A percentile compares a stretch with the other conserved stretches of the same genome.
Conservation (phyloP, 2,888 invertebrate genomes). For the Gandaritis pyraliata region DNA sequence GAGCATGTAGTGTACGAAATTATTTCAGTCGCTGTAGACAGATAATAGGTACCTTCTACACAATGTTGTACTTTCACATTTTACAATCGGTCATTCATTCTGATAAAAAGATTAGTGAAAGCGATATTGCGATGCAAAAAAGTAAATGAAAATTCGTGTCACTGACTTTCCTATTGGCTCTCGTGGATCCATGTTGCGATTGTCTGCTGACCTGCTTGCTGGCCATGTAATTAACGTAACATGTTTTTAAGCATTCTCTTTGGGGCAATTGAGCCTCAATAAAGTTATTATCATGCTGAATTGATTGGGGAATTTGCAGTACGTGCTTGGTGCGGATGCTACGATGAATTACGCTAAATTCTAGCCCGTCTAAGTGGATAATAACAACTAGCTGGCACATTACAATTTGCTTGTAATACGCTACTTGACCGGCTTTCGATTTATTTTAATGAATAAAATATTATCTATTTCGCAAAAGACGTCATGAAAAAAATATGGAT, state of each 20-base stretch:
- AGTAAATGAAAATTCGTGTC: constrained; percentile 81
- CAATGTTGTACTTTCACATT: constrained; percentile 78
- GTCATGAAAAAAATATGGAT: too few species aligned
- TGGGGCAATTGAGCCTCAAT: constrained; percentile 40
- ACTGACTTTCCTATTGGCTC: constrained; percentile 75
- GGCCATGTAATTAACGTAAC: constrained; percentile 43
- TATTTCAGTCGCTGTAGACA: constrained; percentile 52
- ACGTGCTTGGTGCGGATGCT: constrained; percentile 48
- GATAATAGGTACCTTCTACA: constrained; percentile 54
- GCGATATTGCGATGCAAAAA: constrained; percentile 80
- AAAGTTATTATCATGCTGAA: constrained; percentile 44
- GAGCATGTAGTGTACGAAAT: constrained; percentile 55
- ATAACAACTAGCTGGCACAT: constrained; percentile 26
- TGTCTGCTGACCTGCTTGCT: constrained; percentile 65
- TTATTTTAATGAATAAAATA: constrained; percentile 1
- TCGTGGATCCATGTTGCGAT: constrained; percentile 57
- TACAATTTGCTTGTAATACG: constrained; percentile 37
- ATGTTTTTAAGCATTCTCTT: constrained; percentile 38
- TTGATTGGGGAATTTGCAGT: constrained; percentile 48
- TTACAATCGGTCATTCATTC: constrained; percentile 75
- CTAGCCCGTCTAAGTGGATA: constrained; percentile 38
- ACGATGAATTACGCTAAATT: constrained; percentile 47
- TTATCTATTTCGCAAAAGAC: not conserved
- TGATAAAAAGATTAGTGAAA: constrained; percentile 79
- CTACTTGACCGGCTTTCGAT: constrained; percentile 59